These are phyloP conservation scores for Gastracanthus pulcherrimus DNA, from an alignment of 2,888 invertebrate genomes.

Conservation along the genomic window DNA sequence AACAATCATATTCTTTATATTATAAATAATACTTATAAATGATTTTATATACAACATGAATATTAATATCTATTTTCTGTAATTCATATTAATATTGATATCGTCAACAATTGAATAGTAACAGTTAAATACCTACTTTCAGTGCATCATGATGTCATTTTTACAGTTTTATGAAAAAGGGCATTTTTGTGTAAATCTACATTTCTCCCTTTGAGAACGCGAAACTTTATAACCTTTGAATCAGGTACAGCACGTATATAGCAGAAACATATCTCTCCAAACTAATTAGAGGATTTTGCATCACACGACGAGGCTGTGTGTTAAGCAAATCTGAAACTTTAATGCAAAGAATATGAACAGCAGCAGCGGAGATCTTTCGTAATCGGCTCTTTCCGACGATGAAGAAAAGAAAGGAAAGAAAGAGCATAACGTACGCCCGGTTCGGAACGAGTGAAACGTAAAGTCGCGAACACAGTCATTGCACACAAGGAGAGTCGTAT, in stretches of 20 bases:
- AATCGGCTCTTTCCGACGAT: neutral
- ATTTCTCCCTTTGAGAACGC: neutral
- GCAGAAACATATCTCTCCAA: neutral
- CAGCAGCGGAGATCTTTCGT: neutral
- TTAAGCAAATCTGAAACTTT: constrained; percentile 6
- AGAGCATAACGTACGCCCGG: no score
- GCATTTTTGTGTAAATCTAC: neutral
- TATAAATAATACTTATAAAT: no score
- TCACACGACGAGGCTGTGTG: neutral
- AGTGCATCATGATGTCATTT: no score
- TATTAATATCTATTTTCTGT: no score
- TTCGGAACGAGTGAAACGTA: no score
- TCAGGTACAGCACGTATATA: neutral
- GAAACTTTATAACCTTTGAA: neutral
- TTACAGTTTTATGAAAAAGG: neutral
- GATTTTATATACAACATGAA: no score
- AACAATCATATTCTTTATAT: no score
- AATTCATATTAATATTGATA: no score
- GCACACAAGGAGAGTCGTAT: neutral
- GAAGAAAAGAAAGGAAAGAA: neutral
- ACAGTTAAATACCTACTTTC: no score
- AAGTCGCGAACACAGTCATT: no score
- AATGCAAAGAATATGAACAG: neutral
- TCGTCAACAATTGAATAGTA: no score
- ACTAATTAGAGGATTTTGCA: neutral